Evolutionary conservation across 2,888 invertebrate genomes (phyloP), one percentile per base, ranked within the genome.

Genomic region (Ischnus inquisitorius): DNA sequence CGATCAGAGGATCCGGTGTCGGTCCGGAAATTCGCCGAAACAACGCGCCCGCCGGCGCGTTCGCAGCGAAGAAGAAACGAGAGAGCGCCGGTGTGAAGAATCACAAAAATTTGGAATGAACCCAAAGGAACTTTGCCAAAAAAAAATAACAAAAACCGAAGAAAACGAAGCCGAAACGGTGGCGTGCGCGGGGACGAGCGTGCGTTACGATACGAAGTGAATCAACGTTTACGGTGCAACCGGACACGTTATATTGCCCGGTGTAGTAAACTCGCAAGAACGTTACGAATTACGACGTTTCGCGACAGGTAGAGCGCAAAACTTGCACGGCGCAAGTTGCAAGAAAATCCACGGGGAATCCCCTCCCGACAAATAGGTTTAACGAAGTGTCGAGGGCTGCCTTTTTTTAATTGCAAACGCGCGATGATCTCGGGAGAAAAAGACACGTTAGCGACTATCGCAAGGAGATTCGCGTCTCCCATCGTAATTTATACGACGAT

Each of bases 101-200:
- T 85, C 41, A 68, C 68, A 34, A 67, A 72, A 76, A 77, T 79
- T 83, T 83, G 83, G 84, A 88, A 86, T 75, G 82, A 84, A 86
- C 86, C 85, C 83, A 83, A 85, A 85, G 81, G 78, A 84, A 79
- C 79, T 78, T 68, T 79, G 65, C 74, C 71, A 81, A 79, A 69
- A 48, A 6, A 62, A 57, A 22, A 54, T 22, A 39, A 22, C 77
- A 79, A 71, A 51, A 3, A 64, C 68, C n/a, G n/a, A 22, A 67
- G 19, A 39, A n/a, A 43, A 62, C n/a, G 48, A 34, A 46, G 25
- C 4, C 19, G 43, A 74, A 12, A 16, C 16, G 65, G 62, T n/a
- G 60, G 62, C 60, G 60, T 68, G 46, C 22, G 57, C n/a, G 48
- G 72, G 68, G 74, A 41, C 48, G 77, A 54, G 62, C 60, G 22